Evolutionary conservation across 2,888 invertebrate species (phyloP).

Genomic region (Drosophila merina): DNA sequence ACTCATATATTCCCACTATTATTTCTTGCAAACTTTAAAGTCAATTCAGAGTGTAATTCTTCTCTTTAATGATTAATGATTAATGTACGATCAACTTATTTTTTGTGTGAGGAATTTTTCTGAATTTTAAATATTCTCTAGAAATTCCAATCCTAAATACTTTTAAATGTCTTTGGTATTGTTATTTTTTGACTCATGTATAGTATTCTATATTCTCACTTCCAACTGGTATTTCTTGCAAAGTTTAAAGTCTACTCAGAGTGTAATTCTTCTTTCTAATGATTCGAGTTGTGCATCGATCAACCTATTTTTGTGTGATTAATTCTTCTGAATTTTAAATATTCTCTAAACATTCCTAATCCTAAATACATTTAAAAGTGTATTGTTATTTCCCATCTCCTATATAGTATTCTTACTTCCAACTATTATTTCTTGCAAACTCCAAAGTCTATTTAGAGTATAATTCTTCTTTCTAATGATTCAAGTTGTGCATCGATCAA

Average conservation of each 20-base stretch:
- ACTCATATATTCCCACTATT: not conserved
- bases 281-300: not conserved
- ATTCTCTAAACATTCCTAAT: too few species aligned
- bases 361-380: not conserved
- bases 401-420: not conserved
- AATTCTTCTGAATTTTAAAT: not conserved
- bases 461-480: not conserved
- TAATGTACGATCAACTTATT: conserved; percentile 3
- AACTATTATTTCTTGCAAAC: not conserved
- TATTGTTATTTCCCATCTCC: too few species aligned
- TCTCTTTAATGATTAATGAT: not conserved
- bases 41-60: not conserved
- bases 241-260: not conserved
- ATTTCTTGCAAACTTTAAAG: not conserved
- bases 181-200: too few species aligned
- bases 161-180: not conserved
- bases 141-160: too few species aligned
- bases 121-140: not conserved
- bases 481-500: not conserved
- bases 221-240: not conserved
- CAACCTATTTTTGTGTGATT: not conserved
- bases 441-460: not conserved
- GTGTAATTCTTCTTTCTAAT: not conserved
- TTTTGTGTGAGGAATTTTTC: not conserved
- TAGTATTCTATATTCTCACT: not conserved